These are phyloP conservation scores for Druon quercuslanigerum DNA, from an alignment of 1,140 invertebrate species.

Conservation along the genomic window DNA sequence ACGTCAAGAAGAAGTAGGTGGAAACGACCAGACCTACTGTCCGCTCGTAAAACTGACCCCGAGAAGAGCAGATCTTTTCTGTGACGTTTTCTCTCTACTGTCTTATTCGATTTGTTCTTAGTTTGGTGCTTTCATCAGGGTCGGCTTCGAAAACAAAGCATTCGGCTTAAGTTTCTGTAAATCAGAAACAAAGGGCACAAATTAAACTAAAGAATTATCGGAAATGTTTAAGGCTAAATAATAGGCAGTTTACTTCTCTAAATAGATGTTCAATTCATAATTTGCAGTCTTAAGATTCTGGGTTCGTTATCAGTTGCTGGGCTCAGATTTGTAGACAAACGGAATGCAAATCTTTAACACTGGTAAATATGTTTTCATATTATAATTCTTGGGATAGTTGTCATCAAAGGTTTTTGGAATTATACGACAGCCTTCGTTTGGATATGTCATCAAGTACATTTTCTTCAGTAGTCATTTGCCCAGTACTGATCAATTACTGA, in stretches of 20 bases:
- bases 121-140: not conserved
- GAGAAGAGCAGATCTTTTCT: conserved; percentile 2
- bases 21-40: not conserved
- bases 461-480: too few species aligned
- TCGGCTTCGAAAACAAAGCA: not conserved
- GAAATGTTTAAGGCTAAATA: too few species aligned
- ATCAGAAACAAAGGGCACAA: too few species aligned
- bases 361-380: not conserved
- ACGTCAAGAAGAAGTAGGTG: not conserved
- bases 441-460: too few species aligned
- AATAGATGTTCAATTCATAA: too few species aligned
- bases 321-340: not conserved
- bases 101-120: not conserved
- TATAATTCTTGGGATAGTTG: too few species aligned
- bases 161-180: not conserved
- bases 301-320: not conserved
- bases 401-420: too few species aligned
- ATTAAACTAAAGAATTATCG: too few species aligned
- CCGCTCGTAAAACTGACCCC: not conserved
- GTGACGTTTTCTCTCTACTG: not conserved
- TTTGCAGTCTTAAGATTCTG: not conserved
- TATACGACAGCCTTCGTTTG: too few species aligned
- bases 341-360: not conserved
- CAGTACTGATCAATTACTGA: not conserved
- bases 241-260: too few species aligned